phyloP scores from a whole-genome alignment of 2,888 invertebrate species.

The Luffia ferchaultella region DNA sequence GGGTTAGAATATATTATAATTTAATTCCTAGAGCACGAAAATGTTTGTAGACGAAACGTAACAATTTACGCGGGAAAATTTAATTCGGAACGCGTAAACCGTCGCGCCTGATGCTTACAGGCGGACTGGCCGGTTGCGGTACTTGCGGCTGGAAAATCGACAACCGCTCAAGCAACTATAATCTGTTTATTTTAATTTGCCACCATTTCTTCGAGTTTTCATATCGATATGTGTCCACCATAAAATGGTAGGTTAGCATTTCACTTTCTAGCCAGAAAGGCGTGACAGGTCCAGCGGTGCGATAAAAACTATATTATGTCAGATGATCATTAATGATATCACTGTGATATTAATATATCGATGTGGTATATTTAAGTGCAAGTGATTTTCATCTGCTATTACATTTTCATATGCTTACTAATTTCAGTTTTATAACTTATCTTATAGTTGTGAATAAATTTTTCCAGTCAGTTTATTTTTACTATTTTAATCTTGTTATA shows the following conservation, averaged over 20 bases:
- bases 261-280: slow-evolving; percentile 35
- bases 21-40: too few species aligned
- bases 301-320: not conserved
- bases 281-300: slow-evolving; percentile 6
- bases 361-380: too few species aligned
- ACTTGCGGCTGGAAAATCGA: slow-evolving; percentile 22
- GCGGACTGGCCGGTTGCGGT: slow-evolving; percentile 37
- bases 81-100: slow-evolving; percentile 18
- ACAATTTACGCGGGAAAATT: slow-evolving; percentile 10
- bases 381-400: too few species aligned
- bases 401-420: too few species aligned
- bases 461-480: too few species aligned
- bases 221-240: not conserved
- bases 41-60: not conserved
- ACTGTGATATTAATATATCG: too few species aligned
- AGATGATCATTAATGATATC: too few species aligned
- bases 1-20: too few species aligned
- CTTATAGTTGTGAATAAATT: too few species aligned
- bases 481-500: too few species aligned
- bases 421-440: too few species aligned
- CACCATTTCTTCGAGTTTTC: not conserved
- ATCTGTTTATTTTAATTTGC: not conserved
- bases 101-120: slow-evolving; percentile 20
- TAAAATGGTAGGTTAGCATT: slow-evolving; percentile 17
- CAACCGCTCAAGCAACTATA: slow-evolving; percentile 28